Evolutionary conservation across 2,888 invertebrate species (phyloP).

Genomic region (Clivina fossor): DNA sequence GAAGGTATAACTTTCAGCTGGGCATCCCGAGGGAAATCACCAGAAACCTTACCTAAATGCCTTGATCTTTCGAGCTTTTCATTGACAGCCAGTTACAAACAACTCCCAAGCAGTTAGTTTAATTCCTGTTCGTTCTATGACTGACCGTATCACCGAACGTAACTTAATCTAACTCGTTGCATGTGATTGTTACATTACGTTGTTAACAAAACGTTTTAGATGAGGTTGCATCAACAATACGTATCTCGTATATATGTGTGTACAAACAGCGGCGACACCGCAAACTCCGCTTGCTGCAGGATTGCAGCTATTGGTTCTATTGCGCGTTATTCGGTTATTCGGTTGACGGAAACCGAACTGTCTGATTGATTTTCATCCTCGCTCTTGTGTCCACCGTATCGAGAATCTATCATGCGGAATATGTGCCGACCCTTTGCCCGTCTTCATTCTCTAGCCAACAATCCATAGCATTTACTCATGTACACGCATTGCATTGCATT

Average conservation of each 20-base stretch:
- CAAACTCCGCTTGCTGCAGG: no score
- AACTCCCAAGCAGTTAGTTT: constrained; percentile 31
- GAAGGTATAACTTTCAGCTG: constrained; percentile 41
- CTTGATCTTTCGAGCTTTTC: constrained; percentile 47
- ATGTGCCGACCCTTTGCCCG: no score
- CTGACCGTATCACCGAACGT: constrained; percentile 27
- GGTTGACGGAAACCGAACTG: constrained; percentile 3
- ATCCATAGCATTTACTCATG: no score
- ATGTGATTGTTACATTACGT: constrained; percentile 4
- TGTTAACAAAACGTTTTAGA: constrained; percentile 10
- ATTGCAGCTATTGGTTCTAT: neutral
- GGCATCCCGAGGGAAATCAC: constrained; percentile 46
- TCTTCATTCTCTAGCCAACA: no score
- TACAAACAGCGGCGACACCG: neutral
- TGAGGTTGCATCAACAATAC: constrained; percentile 5
- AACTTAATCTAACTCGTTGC: no score
- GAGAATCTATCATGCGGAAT: no score
- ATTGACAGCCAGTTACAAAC: constrained; percentile 44
- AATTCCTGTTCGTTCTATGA: constrained; percentile 24
- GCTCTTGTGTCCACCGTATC: neutral
- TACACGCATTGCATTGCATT: neutral
- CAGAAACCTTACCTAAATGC: constrained; percentile 44
- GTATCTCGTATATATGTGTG: no score
- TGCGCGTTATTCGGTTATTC: neutral
- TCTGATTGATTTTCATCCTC: constrained; percentile 12